Evolutionary conservation across 2,113 vertebrate genomes (phyloP).

Genomic region (Danionella cerebrum): DNA sequence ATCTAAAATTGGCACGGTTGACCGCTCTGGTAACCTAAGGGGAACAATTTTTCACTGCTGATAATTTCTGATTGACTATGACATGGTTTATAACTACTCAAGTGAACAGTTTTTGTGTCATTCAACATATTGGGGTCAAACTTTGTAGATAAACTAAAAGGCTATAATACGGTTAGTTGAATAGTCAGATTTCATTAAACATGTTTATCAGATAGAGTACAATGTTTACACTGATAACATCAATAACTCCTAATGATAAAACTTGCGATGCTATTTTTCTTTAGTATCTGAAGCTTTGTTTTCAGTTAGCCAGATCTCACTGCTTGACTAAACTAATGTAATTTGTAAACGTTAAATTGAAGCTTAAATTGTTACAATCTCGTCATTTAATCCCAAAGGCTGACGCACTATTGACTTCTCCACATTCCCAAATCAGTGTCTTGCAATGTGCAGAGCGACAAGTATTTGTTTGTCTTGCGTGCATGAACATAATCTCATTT

Average conservation of each 20-base stretch:
- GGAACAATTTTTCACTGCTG: too few relatives aligned
- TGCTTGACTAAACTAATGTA: neutral
- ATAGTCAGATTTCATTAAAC: too few relatives aligned
- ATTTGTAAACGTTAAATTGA: conserved; percentile 3
- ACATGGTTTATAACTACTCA: too few relatives aligned
- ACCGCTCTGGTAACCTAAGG: too few relatives aligned
- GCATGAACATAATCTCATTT: neutral
- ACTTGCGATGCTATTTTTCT: neutral
- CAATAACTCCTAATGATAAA: neutral
- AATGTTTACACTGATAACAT: neutral
- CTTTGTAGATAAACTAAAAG: too few relatives aligned
- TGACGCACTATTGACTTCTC: neutral
- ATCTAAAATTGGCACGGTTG: too few relatives aligned
- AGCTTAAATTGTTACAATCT: conserved; percentile 6
- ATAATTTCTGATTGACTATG: too few relatives aligned
- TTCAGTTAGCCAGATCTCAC: neutral
- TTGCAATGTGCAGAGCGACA: neutral
- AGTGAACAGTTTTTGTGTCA: too few relatives aligned
- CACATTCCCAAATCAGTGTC: neutral
- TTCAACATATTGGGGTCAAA: too few relatives aligned
- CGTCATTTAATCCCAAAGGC: neutral
- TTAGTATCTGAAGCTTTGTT: neutral
- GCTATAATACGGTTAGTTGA: too few relatives aligned
- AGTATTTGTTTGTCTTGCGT: too few relatives aligned
- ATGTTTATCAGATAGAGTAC: neutral